phyloP scores from a whole-genome alignment of 2,113 vertebrate species.

The Scatophagus argus region DNA sequence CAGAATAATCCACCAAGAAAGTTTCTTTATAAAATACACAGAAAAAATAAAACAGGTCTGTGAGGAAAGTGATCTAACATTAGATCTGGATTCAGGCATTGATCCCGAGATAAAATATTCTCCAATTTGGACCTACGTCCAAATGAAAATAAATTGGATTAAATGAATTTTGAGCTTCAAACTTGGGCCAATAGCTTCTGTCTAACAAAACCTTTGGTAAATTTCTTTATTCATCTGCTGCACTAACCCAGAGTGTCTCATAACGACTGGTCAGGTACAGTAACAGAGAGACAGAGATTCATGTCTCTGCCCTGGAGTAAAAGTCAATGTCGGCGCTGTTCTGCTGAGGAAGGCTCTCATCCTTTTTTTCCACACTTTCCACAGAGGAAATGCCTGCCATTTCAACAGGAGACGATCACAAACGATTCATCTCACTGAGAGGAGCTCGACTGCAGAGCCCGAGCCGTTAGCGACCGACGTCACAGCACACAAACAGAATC shows the following conservation, averaged over 20 bases:
- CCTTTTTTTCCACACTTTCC: constrained; percentile 49
- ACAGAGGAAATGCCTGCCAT: constrained; percentile 60
- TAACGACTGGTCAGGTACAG: not conserved
- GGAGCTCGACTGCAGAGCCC: constrained; percentile 1
- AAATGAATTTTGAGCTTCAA: not conserved
- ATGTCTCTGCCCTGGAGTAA: constrained; percentile 13
- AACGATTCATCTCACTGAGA: constrained; percentile 36
- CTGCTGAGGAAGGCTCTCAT: constrained; percentile 34
- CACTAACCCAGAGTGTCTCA: not conserved
- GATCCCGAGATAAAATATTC: not conserved
- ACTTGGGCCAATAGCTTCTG: not conserved
- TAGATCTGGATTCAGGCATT: not conserved
- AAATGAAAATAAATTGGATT: not conserved
- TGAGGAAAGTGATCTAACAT: not conserved
- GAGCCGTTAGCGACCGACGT: constrained; percentile 5
- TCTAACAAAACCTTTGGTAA: not conserved
- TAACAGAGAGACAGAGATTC: constrained; percentile 1
- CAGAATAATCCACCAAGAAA: not conserved
- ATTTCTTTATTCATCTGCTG: constrained; percentile 1
- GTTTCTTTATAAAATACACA: not conserved
- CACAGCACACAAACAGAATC: constrained; percentile 7
- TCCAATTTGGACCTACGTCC: not conserved
- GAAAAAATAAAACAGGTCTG: not conserved
- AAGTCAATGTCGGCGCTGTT: constrained; percentile 56
- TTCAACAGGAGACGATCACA: constrained; percentile 49